Base-by-base conservation (phyloP, 2,888 invertebrate genomes). In the Eledona agricola region DNA sequence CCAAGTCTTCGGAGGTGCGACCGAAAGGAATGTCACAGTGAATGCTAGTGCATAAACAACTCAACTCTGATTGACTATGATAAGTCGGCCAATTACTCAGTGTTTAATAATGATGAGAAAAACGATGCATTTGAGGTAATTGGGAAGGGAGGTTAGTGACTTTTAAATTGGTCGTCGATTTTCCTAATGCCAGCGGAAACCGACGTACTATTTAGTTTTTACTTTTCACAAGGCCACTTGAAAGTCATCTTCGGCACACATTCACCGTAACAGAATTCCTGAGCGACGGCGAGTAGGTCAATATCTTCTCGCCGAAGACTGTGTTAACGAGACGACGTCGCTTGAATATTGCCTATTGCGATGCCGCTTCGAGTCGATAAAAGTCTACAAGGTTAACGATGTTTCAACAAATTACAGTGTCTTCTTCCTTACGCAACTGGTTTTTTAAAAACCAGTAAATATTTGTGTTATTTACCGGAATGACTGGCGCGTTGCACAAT, bases 141-240 rank as follows among this genome's bases (percentile, higher is more conserved):
- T n/a, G n/a, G n/a, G n/a, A n/a, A n/a, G n/a, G n/a, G n/a, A n/a
- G 19, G 35, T 35, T 20, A 35, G n/a, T 35, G 35, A 35, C 35
- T 32, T 32, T 5, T 31, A 31, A 31, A 15, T 31, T n/a, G n/a
- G 23, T 7, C 12, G 10, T 10, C 19, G 15, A 19, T 28, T n/a
- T n/a, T n/a, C n/a, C n/a, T n/a, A n/a, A n/a, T n/a, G n/a, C n/a
- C n/a, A 26, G 17, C 40, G 40, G 40, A 40, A 40, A 40, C 31
- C 7, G 20, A 42, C 17, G 4, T 1, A 12, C 12, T 12, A 7
- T 16, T 28, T 10, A 9, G 26, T 5, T 31, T 29, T 42, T 31
- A 34, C 34, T 45, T 45, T 34, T 45, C n/a, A 34, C 45, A 45
- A 45, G 45, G 45, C 45, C 45, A 45, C 11, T 12, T 15, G 45